Conservation (phyloP, 2,113 vertebrate species). For the Anser brachyrhynchus region DNA sequence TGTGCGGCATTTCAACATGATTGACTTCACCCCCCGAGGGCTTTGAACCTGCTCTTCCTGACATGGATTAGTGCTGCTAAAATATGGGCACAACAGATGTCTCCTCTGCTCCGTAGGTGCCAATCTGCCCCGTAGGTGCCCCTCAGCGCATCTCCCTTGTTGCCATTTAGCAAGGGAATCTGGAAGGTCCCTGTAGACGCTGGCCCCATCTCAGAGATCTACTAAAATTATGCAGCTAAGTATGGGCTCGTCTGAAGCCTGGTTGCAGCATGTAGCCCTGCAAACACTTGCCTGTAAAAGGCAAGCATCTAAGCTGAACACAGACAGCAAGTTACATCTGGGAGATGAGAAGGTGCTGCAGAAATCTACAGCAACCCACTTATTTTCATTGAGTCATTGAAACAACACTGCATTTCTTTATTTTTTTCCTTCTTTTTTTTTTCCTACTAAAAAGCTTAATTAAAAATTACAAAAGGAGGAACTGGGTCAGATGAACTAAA, state of each 20-base stretch:
- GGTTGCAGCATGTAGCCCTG: neutral
- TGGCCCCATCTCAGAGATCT: neutral
- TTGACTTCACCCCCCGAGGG: conserved; percentile 14
- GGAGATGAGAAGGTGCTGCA: neutral
- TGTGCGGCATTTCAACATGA: neutral
- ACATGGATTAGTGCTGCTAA: conserved; percentile 51
- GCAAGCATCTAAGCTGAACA: accelerated
- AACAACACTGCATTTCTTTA: neutral
- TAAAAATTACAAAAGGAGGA: neutral
- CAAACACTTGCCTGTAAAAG: neutral
- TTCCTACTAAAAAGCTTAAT: neutral
- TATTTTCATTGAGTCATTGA: neutral
- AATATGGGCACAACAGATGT: conserved; percentile 54
- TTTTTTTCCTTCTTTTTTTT: neutral
- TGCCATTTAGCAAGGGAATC: neutral
- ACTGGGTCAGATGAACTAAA: neutral
- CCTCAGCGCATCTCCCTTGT: neutral
- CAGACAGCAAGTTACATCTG: neutral
- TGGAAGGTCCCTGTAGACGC: neutral
- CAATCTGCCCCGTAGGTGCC: neutral
- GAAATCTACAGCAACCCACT: neutral
- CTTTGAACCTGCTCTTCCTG: conserved; percentile 41
- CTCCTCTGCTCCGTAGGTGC: conserved; percentile 27
- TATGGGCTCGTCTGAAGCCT: neutral
- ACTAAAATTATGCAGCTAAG: neutral